phyloP scores from a whole-genome alignment of 2,888 invertebrate species.

The Tipula vernalis region DNA sequence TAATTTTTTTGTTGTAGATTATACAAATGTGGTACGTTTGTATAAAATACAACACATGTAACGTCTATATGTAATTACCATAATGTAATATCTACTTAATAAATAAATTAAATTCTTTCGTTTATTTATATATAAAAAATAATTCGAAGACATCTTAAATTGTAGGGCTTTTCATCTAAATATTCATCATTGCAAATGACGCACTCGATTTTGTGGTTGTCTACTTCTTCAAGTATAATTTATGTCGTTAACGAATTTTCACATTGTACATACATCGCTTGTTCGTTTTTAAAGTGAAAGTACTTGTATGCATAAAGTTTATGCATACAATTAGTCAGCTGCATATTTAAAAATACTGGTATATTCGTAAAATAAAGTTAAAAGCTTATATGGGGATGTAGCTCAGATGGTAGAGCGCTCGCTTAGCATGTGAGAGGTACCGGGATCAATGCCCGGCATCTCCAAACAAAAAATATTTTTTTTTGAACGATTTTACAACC shows the following conservation, averaged over 20 bases:
- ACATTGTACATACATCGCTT: not conserved
- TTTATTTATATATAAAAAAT: no score
- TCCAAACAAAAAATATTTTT: not conserved
- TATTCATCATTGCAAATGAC: not conserved
- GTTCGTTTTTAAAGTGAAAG: not conserved
- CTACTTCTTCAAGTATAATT: not conserved
- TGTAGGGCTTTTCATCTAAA: not conserved
- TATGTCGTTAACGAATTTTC: no score
- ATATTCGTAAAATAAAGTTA: not conserved
- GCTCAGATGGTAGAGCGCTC: constrained; percentile 13
- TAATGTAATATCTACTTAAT: not conserved
- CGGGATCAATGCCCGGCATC: constrained; percentile 12
- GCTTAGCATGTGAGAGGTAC: constrained; percentile 13
- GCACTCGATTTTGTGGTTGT: not conserved
- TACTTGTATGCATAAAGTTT: not conserved
- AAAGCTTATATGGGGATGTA: not conserved
- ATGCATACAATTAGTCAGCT: not conserved
- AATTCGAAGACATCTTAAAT: not conserved
- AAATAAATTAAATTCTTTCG: not conserved
- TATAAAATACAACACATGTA: no score
- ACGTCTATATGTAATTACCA: not conserved
- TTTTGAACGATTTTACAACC: no score
- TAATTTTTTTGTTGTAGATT: not conserved
- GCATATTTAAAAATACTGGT: not conserved
- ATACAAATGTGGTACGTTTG: not conserved